These are phyloP conservation scores for Grallaria varia DNA, from an alignment of 2,113 vertebrate species.

Conservation along the genomic window DNA sequence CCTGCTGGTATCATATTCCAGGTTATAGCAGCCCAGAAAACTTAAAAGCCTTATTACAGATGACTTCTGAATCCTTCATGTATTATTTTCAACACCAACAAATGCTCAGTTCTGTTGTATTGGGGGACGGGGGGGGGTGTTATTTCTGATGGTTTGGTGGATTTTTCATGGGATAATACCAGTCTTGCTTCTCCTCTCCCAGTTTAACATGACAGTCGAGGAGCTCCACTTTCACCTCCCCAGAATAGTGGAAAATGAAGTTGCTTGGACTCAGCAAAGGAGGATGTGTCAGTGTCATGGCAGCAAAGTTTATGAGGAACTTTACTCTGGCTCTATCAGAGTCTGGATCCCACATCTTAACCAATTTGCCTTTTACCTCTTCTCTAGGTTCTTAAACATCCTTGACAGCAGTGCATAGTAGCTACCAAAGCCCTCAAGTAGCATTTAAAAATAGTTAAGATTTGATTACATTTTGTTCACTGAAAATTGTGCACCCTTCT, in stretches of 20 bases:
- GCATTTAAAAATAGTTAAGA: conserved; percentile 28
- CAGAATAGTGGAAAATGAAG: neutral
- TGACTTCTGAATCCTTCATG: neutral
- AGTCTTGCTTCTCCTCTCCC: neutral
- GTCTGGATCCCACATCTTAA: neutral
- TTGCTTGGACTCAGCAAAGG: neutral
- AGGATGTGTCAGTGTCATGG: neutral
- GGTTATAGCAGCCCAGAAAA: neutral
- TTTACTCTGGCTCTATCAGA: neutral
- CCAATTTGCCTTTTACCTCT: neutral
- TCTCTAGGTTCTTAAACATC: neutral
- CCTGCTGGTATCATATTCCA: neutral
- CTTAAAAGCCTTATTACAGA: neutral
- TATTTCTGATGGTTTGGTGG: neutral
- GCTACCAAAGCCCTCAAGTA: neutral
- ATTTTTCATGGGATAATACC: neutral
- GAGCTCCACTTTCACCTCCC: neutral
- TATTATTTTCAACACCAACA: neutral
- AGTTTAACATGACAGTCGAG: neutral
- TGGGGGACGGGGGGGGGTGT: neutral
- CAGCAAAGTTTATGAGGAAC: neutral
- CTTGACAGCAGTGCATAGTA: neutral
- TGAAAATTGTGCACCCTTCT: conserved; percentile 13
- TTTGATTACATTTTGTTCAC: conserved; percentile 39
- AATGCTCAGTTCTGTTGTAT: neutral